These are phyloP conservation scores for Tipula unca DNA, from an alignment of 2,888 invertebrate species.

Conservation along the genomic window DNA sequence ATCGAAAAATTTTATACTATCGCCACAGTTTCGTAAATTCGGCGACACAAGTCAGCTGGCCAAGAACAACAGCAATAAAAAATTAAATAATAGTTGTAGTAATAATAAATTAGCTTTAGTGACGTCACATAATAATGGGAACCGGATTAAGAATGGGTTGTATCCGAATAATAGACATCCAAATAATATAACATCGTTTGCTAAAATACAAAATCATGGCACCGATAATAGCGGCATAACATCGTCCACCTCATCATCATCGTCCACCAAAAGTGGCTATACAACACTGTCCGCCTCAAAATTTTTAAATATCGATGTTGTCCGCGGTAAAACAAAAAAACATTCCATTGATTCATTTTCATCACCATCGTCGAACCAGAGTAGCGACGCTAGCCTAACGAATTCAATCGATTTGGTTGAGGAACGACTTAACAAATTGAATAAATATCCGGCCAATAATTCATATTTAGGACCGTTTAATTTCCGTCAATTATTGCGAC, in stretches of 20 bases:
- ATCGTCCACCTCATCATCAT: not conserved
- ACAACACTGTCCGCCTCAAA: conserved; percentile 22
- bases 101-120: not conserved
- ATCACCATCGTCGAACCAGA: not conserved
- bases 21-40: conserved; percentile 26
- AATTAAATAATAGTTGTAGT: not conserved
- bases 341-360: conserved; percentile 1
- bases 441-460: conserved; percentile 24
- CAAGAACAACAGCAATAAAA: conserved; percentile 25
- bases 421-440: conserved; percentile 24
- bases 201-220: conserved; percentile 17
- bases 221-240: not conserved
- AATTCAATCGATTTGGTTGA: conserved; percentile 27
- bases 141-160: not conserved
- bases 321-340: conserved; percentile 23
- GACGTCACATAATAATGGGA: not conserved
- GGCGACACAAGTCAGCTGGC: conserved; percentile 27
- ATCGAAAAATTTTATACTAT: conserved; percentile 17
- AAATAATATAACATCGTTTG: not conserved
- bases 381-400: conserved; percentile 8
- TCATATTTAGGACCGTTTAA: conserved; percentile 58
- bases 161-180: conserved; percentile 19
- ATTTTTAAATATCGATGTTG: conserved; percentile 26
- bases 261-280: not conserved
- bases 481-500: conserved; percentile 55